Base-by-base conservation (phyloP, 2,113 vertebrate species). In the Pycnonotus jocosus region DNA sequence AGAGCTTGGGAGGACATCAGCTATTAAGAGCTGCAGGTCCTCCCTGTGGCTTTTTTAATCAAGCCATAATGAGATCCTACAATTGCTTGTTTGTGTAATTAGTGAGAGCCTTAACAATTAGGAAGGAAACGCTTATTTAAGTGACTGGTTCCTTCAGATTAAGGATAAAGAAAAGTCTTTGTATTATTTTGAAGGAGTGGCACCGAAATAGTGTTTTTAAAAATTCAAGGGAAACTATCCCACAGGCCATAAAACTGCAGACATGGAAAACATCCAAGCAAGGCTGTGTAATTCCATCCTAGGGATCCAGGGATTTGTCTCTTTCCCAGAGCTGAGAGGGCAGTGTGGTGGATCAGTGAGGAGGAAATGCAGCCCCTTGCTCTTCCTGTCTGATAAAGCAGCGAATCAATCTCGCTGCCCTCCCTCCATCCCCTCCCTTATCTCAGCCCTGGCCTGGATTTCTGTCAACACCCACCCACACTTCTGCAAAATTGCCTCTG, bases 1-100 rank as follows among this genome's bases (percentile, higher is more conserved):
- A 62, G 9, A 83, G 60, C n/a, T 58, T 42, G 86, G 74, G 38
- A 91, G 74, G 85, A 69, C 62, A 51, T 42, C 3, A 69, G 22
- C 30, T 68, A 18, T 12, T 56, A 70, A 70, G 17, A 94, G 74
- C 73, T 54, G 64, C 66, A 40, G 2, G 1, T 57, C 70, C 58
- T 84, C 50, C 70, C 79, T 33, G 53, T 35, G 45, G 21, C 68
- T 93, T 93, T 93, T 93, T 80, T 80, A 87, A 96, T 90, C 61
- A 92, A 65, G 50, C 30, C 2, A 2, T 85, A 94, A 95, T 57
- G 71, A 88, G 62, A 66, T 70, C 24, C 85, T 25, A 38, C 37
- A 70, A 48, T 10, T 65, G 66, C 61, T 79, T 62, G 58, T 24
- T 85, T 78, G 68, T 69, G 31, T 85, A 82, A 94, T 92, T 79